Evolutionary conservation across 2,888 invertebrate species (phyloP).

Genomic region (Chelonus formosanus): DNA sequence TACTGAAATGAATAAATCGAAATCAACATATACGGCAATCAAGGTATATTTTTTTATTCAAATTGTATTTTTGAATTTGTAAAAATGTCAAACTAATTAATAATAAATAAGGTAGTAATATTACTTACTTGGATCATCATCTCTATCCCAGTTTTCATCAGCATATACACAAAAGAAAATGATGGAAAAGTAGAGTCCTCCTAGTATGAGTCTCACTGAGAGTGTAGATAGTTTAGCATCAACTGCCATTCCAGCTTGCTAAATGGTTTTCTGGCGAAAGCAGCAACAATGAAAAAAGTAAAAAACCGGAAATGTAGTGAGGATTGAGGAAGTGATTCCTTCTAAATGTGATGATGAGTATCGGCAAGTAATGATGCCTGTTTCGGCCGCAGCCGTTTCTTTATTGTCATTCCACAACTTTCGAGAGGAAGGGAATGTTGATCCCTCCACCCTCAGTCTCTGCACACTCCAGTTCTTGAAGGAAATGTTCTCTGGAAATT

Average conservation of each 20-base stretch:
- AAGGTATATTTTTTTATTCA: neutral
- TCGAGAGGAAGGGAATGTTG: slow-evolving; percentile 16
- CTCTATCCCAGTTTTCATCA: slow-evolving; percentile 58
- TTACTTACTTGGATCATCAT: slow-evolving; percentile 58
- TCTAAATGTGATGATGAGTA: slow-evolving; percentile 23
- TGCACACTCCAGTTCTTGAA: slow-evolving; percentile 13
- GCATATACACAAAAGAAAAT: slow-evolving; percentile 53
- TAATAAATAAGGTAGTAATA: slow-evolving; percentile 3
- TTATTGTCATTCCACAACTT: slow-evolving; percentile 53
- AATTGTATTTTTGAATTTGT: neutral
- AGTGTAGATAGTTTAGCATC: slow-evolving; percentile 49
- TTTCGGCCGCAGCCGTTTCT: slow-evolving; percentile 41
- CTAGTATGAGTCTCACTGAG: slow-evolving; percentile 54
- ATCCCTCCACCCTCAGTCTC: slow-evolving; percentile 21
- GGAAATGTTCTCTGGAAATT: slow-evolving; percentile 12
- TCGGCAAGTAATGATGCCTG: slow-evolving; percentile 36
- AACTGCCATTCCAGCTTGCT: slow-evolving; percentile 56
- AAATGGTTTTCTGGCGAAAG: slow-evolving; percentile 3
- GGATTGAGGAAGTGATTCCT: slow-evolving; percentile 34
- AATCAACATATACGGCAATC: no score
- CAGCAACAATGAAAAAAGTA: neutral
- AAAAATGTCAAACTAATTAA: neutral
- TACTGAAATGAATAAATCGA: slow-evolving; percentile 64
- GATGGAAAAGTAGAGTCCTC: slow-evolving; percentile 52
- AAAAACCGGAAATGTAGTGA: neutral